These are phyloP conservation scores for Oncopeltus fasciatus DNA, from an alignment of 1,140 invertebrate species.

Conservation along the genomic window DNA sequence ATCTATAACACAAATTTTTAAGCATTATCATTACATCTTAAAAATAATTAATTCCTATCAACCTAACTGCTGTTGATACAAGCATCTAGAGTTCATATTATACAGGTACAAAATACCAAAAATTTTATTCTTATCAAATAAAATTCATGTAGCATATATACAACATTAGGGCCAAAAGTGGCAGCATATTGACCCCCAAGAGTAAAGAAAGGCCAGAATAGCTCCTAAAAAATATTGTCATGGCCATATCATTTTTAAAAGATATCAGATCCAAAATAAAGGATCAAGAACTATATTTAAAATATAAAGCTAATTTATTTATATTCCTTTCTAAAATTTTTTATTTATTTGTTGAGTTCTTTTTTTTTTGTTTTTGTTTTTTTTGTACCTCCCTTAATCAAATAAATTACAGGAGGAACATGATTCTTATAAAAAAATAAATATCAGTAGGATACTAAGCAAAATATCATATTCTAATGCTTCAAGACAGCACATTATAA, in stretches of 20 bases:
- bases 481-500: neutral
- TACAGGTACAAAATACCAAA: conserved; percentile 7
- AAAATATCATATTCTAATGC: conserved; percentile 1
- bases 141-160: conserved; percentile 1
- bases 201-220: neutral
- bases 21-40: neutral
- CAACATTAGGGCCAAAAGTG: neutral
- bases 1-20: neutral
- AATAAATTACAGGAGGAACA: neutral
- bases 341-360: too few species aligned
- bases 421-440: neutral
- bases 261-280: neutral
- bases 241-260: neutral
- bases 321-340: too few species aligned
- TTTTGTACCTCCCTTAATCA: too few species aligned
- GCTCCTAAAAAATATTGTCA: conserved; percentile 5
- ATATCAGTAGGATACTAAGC: conserved; percentile 4
- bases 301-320: neutral
- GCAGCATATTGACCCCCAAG: neutral
- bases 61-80: neutral
- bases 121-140: conserved; percentile 2
- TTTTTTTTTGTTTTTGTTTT: too few species aligned
- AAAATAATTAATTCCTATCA: neutral
- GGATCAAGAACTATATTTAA: neutral
- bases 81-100: neutral